phyloP scores from a whole-genome alignment of 2,113 vertebrate genomes.

The Neogale vison region DNA sequence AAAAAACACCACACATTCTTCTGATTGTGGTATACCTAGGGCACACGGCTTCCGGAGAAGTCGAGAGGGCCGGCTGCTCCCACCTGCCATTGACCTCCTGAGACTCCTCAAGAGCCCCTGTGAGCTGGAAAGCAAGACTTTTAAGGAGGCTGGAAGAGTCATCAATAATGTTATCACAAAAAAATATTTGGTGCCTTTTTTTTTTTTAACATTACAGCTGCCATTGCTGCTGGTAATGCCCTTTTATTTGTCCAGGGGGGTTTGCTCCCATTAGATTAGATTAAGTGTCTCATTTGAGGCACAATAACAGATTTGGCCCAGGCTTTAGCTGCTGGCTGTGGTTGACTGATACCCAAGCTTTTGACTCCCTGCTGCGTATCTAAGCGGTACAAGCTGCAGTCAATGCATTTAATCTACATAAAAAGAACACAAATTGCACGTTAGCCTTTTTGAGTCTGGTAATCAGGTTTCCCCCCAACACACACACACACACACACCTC shows the following conservation, averaged over 20 bases:
- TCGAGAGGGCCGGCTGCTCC: background rate
- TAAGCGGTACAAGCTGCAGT: constrained; percentile 86
- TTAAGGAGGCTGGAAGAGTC: constrained; percentile 75
- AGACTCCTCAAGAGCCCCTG: background rate
- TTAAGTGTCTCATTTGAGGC: constrained; percentile 90
- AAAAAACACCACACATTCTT: background rate
- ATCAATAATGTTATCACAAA: constrained; percentile 83
- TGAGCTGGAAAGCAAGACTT: constrained; percentile 59
- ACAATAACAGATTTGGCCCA: constrained; percentile 90
- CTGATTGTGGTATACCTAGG: background rate
- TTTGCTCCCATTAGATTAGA: constrained; percentile 91
- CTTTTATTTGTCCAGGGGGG: constrained; percentile 84
- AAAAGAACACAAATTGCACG: constrained; percentile 88
- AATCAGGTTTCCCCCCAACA: constrained; percentile 78
- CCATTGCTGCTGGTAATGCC: constrained; percentile 82
- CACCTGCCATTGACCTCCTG: background rate
- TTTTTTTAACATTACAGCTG: constrained; percentile 75
- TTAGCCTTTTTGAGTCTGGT: constrained; percentile 85
- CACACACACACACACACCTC: background rate
- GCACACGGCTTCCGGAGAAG: background rate
- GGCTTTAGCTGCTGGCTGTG: constrained; percentile 89
- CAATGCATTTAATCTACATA: constrained; percentile 90
- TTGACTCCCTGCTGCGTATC: constrained; percentile 88
- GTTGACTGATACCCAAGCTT: constrained; percentile 92
- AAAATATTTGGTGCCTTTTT: constrained; percentile 78